Base-by-base conservation (phyloP, 2,113 vertebrate genomes). In the Sciurus niger region DNA sequence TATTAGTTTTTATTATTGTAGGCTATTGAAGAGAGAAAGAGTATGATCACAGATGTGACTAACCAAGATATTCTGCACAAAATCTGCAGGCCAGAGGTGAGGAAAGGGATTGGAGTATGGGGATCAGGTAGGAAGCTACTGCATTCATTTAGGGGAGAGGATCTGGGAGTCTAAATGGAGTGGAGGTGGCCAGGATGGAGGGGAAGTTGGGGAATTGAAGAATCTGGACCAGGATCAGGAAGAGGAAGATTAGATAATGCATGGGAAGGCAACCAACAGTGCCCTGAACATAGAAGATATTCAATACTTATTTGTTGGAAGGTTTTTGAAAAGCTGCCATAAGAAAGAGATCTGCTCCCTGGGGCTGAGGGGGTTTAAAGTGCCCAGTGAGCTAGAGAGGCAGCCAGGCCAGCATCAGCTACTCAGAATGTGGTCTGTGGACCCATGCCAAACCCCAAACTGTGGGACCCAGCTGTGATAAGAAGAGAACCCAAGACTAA, bases 1-100 rank as follows among this genome's bases (percentile, higher is more conserved):
- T 80, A 4, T 40, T 34, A 51, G 32, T 55, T 84, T 34, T 88
- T 82, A 58, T 46, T 37, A 51, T 60, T 80, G 6, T 51, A 53
- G 1, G 14, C 67, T 89, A 77, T 37, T 90, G 88, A 84, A 28
- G 10, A 95, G 74, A 92, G 40, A 89, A 78, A 85, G n/a, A 24
- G 18, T 55, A 68, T 55, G 20, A 67, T 95, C 76, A 68, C 46
- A 87, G 72, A 51, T n/a, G 43, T 53, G 37, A 63, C 70, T 60
- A n/a, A 68, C 53, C 2, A 20, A 70, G 70, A 30, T 72, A 65
- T 87, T 63, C 76, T 92, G 30, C 12, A 2, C 13, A 67, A 32
- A 68, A 40, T 95, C 24, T 77, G 3, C 43, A 86, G 73, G 18
- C 37, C 5, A 48, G 34, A 30, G 46, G 73, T 77, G 8, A 89